Evolutionary conservation across 2,113 vertebrate species (phyloP), one percentile per base, ranked within the genome.

Genomic region (Neoarius graeffei): DNA sequence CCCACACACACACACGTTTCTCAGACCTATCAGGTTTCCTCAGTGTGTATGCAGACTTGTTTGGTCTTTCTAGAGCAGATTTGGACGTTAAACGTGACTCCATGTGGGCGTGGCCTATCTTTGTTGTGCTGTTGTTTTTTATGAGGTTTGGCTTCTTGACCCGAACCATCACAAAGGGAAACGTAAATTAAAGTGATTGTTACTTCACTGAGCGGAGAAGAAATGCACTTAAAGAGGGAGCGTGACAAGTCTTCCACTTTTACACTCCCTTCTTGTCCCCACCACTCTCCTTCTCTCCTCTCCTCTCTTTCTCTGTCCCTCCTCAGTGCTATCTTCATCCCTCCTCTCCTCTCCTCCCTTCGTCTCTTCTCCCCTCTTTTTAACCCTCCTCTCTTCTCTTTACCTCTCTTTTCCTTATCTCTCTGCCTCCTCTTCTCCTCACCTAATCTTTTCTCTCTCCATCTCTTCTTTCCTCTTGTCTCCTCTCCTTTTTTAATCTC

Each of bases 71-170:
- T 60, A 30, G 76, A 89, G 90, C 88, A 86, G 87, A 87, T 85
- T 88, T 66, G 52, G 84, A 89, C 92, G 90, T 91, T 92, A 90
- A 56, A 57, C 69, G 64, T 71, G 54, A 67, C 62, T 76, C 54
- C 17, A 62, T 27, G 60, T 83, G 79, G 48, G 54, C 81, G 62
- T 86, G 85, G 15, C 30, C 0, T 50, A 42, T 83, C 60, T 64
- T 7, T 83, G 35, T 64, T 64, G 59, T 48, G 17, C 19, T 64
- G 35, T 48, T 83, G n/a, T 64, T 48, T 76, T 42, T 66, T 64
- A 14, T 30, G 13, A 86, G 25, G 73, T 86, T 71, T 64, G 42
- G 73, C 20, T 74, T 74, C 35, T 79, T 52, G 11, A 54, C 76
- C 48, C 11, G 11, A 13, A 15, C 10, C 23, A 19, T 35, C 7